Evolutionary conservation across 2,797 vertebrate species (phyloP), one percentile per base, ranked within the genome.

Genomic region (Lithobates pipiens): DNA sequence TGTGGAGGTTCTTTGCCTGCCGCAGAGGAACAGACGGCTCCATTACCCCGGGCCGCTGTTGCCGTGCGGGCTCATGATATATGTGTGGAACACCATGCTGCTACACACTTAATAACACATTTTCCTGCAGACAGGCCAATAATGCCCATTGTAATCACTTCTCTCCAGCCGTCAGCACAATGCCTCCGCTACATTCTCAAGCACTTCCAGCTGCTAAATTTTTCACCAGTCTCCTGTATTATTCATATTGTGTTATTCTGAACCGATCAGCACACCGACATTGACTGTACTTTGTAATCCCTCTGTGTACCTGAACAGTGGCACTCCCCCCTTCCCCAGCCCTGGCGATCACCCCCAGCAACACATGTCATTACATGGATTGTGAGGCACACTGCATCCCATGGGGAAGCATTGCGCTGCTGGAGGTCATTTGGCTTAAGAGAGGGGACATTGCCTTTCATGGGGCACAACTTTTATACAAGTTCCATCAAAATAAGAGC

Each of bases 191-290:
- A 95, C 96, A 96, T 96, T 97, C 96, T 95, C 93, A 90, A 93
- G 90, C 82, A 93, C 92, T 93, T 96, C 94, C 94, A 95, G 94
- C 96, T 95, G 93, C 95, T 96, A 92, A 96, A 96, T 96, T 94
- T 97, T 96, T 96, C 93, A 96, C 94, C 95, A 96, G 95, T 89
- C 95, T 95, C 91, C 95, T 98, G 92, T 97, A 96, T 97, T 97
- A 97, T 98, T 97, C 95, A 98, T 96, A 92, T 92, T 88, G 91
- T 95, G 96, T 95, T 96, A 95, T 95, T 94, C 94, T 88, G 91
- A 93, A 95, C 95, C 94, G 95, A 91, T 93, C 91, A 93, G 91
- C 57, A n/a, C 21, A 7, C 21, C n/a, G 89, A 89, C 93, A 93
- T 91, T 89, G 94, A 93, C 95, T 93, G 93, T 91, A 91, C 93